Conservation (phyloP, 2,888 invertebrate species). For the Rotaria magnacalcarata region DNA sequence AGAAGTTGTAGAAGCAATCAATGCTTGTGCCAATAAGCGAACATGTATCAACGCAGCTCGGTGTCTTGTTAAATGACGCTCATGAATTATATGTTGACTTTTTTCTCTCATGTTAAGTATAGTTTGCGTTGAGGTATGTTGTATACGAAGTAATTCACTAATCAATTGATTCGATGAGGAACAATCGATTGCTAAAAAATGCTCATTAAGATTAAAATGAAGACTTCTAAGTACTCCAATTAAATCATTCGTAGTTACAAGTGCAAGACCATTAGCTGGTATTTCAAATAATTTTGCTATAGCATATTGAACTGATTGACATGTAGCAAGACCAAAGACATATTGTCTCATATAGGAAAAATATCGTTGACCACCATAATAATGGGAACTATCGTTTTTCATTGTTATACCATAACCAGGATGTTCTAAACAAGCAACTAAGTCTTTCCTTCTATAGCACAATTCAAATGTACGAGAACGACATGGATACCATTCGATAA, state of each 20-base stretch:
- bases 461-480: neutral
- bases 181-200: neutral
- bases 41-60: neutral
- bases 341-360: neutral
- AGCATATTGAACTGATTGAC: constrained; percentile 25
- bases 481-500: neutral
- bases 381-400: no score
- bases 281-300: constrained; percentile 36
- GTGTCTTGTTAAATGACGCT: constrained; percentile 20
- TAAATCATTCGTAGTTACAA: neutral
- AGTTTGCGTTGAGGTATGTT: neutral
- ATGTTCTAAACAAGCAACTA: constrained; percentile 1
- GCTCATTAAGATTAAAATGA: neutral
- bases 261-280: constrained; percentile 25
- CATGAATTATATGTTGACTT: neutral
- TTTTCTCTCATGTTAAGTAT: neutral
- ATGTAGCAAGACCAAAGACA: neutral
- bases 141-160: neutral
- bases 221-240: neutral
- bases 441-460: neutral
- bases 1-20: neutral
- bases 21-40: neutral
- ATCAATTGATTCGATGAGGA: neutral
- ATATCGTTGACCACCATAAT: neutral
- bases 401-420: neutral